phyloP scores from a whole-genome alignment of 2,797 vertebrate genomes.

The Mycteria americana region DNA sequence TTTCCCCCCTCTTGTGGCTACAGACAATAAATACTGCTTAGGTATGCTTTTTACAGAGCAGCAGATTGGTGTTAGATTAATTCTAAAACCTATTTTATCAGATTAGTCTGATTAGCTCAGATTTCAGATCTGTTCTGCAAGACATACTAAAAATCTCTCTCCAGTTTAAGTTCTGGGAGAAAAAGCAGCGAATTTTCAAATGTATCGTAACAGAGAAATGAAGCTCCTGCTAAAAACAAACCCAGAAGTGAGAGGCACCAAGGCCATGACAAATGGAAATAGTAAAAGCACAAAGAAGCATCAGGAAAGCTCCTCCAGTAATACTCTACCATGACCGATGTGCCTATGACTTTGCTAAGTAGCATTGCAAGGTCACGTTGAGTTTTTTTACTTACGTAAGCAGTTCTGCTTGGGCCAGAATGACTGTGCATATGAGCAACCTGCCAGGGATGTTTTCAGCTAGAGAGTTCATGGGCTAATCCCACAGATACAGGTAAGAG shows the following conservation, averaged over 20 bases:
- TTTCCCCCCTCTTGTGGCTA: neutral
- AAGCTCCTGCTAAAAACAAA: neutral
- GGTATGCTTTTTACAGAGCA: neutral
- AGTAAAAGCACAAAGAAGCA: neutral
- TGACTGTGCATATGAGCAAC: neutral
- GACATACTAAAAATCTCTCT: neutral
- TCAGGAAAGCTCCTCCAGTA: neutral
- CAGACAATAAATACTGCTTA: neutral
- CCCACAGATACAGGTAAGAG: neutral
- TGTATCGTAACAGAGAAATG: neutral
- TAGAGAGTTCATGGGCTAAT: neutral
- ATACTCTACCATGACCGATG: neutral
- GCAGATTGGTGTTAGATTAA: conserved; percentile 1
- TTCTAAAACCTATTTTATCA: conserved; percentile 13
- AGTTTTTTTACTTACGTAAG: neutral
- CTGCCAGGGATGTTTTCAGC: neutral
- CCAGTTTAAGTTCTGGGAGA: neutral
- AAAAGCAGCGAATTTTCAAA: neutral
- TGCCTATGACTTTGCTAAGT: neutral
- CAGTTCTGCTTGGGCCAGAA: neutral
- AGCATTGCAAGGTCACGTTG: neutral
- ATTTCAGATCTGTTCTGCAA: conserved; percentile 17
- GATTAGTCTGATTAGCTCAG: neutral
- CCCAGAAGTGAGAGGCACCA: neutral
- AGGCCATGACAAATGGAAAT: neutral